These are phyloP conservation scores for Entomobrya proxima DNA, from an alignment of 2,888 invertebrate species.

Conservation along the genomic window DNA sequence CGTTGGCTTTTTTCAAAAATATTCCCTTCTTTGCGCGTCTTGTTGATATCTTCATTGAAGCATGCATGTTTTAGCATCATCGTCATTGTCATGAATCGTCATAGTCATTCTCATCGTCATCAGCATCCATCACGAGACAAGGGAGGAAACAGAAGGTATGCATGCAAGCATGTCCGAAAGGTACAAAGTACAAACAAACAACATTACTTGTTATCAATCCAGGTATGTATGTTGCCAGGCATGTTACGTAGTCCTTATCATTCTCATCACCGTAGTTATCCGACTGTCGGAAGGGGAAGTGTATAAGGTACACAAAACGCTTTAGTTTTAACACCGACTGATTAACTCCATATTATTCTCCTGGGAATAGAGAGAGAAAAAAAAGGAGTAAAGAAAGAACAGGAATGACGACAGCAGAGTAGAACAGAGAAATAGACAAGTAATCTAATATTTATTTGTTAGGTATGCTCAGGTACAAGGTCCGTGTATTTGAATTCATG, in stretches of 20 bases:
- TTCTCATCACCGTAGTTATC: not conserved
- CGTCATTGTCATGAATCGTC: not conserved
- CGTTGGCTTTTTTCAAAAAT: too few species aligned
- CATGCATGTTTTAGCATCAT: not conserved
- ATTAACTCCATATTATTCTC: too few species aligned
- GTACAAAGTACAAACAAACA: slow-evolving; percentile 27
- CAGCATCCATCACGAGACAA: slow-evolving; percentile 7
- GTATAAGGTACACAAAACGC: not conserved
- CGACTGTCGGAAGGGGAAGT: not conserved
- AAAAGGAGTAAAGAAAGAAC: too few species aligned
- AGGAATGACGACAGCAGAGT: too few species aligned
- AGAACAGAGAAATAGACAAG: too few species aligned
- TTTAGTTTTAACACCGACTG: not conserved
- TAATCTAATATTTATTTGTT: too few species aligned
- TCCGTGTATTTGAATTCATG: too few species aligned
- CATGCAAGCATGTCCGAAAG: not conserved
- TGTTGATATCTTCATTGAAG: slow-evolving; percentile 34
- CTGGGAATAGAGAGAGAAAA: too few species aligned
- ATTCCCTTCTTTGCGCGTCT: not conserved
- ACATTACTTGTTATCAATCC: slow-evolving; percentile 4
- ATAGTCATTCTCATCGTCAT: not conserved
- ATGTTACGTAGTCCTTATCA: not conserved
- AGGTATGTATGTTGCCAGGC: not conserved
- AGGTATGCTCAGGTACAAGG: too few species aligned
- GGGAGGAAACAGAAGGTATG: slow-evolving; percentile 40